These are phyloP conservation scores for Nyctibius grandis DNA, from an alignment of 2,797 vertebrate species.

Conservation along the genomic window DNA sequence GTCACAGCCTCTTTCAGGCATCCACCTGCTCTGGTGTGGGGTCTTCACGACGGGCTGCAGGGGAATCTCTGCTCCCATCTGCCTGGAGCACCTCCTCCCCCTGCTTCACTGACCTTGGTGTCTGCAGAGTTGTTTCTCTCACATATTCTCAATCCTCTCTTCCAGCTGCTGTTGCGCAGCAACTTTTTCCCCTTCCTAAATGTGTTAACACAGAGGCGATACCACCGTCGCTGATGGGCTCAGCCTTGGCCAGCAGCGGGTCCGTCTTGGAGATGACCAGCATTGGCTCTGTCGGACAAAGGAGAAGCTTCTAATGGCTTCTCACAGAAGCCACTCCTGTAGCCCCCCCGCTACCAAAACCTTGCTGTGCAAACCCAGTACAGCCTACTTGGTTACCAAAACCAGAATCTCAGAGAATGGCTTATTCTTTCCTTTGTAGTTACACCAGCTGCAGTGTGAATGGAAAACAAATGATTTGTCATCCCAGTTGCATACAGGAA, in stretches of 20 bases:
- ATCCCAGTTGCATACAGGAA: constrained; percentile 86
- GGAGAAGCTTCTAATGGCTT: background rate
- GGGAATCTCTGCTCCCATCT: background rate
- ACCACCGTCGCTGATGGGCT: background rate
- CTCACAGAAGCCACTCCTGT: background rate
- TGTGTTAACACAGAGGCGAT: background rate
- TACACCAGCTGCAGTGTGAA: constrained; percentile 86
- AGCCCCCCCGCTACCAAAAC: background rate
- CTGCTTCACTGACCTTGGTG: background rate
- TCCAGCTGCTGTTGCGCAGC: background rate
- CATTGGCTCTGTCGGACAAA: background rate
- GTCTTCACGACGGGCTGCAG: background rate
- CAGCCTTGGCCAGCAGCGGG: background rate
- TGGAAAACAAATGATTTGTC: constrained; percentile 86
- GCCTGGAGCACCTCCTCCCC: background rate
- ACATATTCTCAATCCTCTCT: background rate
- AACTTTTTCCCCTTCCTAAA: background rate
- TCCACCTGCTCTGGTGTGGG: background rate
- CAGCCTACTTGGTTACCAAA: background rate
- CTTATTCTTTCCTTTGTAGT: constrained; percentile 69
- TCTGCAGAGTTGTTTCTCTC: background rate
- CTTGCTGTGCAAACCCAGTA: background rate
- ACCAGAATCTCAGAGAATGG: background rate
- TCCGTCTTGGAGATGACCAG: background rate
- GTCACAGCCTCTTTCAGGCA: background rate